These are phyloP conservation scores for Latrodectus hesperus DNA, from an alignment of 2,888 invertebrate species.

Conservation along the genomic window DNA sequence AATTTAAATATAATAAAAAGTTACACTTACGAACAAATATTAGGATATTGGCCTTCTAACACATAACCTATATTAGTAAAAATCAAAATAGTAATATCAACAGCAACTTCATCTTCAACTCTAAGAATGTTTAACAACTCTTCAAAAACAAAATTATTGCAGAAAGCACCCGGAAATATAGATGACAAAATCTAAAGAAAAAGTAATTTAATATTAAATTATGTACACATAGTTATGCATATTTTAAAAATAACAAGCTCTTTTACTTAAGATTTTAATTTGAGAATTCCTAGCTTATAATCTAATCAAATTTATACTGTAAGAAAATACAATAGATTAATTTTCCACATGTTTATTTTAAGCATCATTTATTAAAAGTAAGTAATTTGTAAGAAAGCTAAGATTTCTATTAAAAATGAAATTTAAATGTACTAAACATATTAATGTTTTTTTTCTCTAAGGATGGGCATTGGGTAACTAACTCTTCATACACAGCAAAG, in stretches of 20 bases:
- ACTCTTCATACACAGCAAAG: too few relatives aligned
- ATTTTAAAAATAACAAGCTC: background rate
- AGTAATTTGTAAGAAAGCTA: too few relatives aligned
- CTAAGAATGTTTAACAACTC: slow-evolving; percentile 85
- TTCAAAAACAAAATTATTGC: slow-evolving; percentile 84
- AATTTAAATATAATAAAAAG: too few relatives aligned
- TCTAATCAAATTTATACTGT: background rate
- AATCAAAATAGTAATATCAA: slow-evolving; percentile 91
- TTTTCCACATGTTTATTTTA: too few relatives aligned
- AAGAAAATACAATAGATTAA: too few relatives aligned
- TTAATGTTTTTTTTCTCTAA: too few relatives aligned
- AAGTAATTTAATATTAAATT: too few relatives aligned
- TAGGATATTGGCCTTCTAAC: slow-evolving; percentile 74
- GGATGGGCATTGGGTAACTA: too few relatives aligned
- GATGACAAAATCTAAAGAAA: slow-evolving; percentile 84
- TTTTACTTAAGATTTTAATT: background rate
- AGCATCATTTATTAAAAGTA: too few relatives aligned
- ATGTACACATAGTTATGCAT: background rate
- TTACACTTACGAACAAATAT: slow-evolving; percentile 74
- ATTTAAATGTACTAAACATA: too few relatives aligned
- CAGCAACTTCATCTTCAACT: slow-evolving; percentile 85
- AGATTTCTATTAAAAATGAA: too few relatives aligned
- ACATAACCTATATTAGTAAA: slow-evolving; percentile 75
- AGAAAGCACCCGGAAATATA: slow-evolving; percentile 94
- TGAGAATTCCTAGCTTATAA: background rate